Evolutionary conservation across 2,888 invertebrate genomes (phyloP).

Genomic region (Thecocarcelia acutangulata): DNA sequence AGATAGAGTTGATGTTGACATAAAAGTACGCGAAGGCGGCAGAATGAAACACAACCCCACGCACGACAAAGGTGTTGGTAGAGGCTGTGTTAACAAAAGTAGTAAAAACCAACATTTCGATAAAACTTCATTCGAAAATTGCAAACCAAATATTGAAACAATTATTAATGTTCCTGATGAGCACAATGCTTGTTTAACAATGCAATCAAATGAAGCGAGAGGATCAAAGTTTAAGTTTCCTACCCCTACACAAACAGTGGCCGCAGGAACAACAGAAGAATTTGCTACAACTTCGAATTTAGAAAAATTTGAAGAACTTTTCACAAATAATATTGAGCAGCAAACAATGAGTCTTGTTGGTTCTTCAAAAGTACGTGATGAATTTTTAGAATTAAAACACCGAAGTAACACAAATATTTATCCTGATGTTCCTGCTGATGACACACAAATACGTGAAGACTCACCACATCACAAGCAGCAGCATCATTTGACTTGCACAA

Average conservation of each 20-base stretch:
- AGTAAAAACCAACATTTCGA: slow-evolving; percentile 38
- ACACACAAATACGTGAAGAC: slow-evolving; percentile 44
- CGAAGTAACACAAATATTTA: slow-evolving; percentile 70
- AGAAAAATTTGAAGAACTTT: slow-evolving; percentile 56
- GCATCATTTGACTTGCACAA: slow-evolving; percentile 47
- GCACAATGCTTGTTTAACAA: slow-evolving; percentile 42
- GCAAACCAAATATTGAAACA: slow-evolving; percentile 57
- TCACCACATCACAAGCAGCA: slow-evolving; percentile 47
- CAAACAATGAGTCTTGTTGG: slow-evolving; percentile 46
- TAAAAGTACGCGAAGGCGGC: slow-evolving; percentile 76
- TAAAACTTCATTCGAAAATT: slow-evolving; percentile 46
- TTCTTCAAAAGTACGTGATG: slow-evolving; percentile 72
- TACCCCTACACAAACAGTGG: slow-evolving; percentile 38
- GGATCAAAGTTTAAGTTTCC: slow-evolving; percentile 52
- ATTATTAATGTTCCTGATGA: slow-evolving; percentile 45
- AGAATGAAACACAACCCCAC: slow-evolving; percentile 38
- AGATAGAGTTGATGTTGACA: slow-evolving; percentile 71
- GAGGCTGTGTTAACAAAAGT: slow-evolving; percentile 9
- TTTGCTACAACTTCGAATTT: slow-evolving; percentile 31
- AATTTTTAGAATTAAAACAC: slow-evolving; percentile 71
- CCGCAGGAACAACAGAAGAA: slow-evolving; percentile 27
- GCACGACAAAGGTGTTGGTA: slow-evolving; percentile 40
- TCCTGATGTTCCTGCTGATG: slow-evolving; percentile 45
- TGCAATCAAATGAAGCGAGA: slow-evolving; percentile 55
- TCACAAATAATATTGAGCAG: slow-evolving; percentile 42